Evolutionary conservation across 2,113 vertebrate species (phyloP).

Genomic region (Lasiurus cinereus): DNA sequence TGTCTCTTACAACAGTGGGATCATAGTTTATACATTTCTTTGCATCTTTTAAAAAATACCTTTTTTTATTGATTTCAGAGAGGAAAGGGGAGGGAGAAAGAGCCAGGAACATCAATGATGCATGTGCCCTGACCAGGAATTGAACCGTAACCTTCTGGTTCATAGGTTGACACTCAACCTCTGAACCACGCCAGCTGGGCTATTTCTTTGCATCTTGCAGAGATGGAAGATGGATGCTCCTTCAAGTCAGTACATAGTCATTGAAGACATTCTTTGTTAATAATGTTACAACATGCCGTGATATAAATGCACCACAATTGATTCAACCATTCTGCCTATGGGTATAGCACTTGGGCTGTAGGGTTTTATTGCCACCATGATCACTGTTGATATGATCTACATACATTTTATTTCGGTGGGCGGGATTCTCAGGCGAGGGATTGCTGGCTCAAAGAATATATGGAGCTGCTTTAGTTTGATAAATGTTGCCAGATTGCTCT

Average conservation of each 20-base stretch:
- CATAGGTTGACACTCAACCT: no score
- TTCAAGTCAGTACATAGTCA: not conserved
- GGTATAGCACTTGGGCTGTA: not conserved
- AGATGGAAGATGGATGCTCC: not conserved
- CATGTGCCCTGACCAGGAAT: no score
- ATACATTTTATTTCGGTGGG: not conserved
- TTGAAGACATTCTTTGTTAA: not conserved
- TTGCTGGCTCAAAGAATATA: not conserved
- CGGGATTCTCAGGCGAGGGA: not conserved
- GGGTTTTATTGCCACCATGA: not conserved
- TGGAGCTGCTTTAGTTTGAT: conserved; percentile 5
- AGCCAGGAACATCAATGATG: no score
- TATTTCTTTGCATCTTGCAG: not conserved
- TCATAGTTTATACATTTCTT: not conserved
- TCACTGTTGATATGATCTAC: not conserved
- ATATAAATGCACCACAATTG: not conserved
- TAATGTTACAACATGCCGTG: no score
- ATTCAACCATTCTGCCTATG: not conserved
- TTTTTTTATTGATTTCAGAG: no score
- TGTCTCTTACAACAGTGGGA: not conserved
- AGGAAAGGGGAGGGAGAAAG: no score
- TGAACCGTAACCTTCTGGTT: no score
- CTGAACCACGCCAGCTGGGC: no score
- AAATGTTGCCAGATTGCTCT: not conserved
- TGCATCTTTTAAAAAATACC: not conserved